A percentile compares a stretch with the other conserved stretches of the same genome.
These are phyloP conservation scores for Musca domestica DNA, from an alignment of 1,140 invertebrate species.

Conservation along the genomic window DNA sequence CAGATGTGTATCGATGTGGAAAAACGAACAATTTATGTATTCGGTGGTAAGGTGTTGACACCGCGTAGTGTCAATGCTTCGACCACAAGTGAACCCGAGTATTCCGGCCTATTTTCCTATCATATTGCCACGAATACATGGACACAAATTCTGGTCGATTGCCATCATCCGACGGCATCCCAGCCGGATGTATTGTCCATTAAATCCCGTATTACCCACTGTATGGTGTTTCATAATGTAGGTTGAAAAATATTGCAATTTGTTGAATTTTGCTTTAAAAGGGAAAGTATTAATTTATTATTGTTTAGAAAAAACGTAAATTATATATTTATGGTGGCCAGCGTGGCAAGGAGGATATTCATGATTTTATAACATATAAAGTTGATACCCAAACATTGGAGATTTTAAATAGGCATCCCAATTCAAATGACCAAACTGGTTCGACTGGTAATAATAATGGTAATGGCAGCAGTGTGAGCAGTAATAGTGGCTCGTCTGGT, in stretches of 20 bases:
- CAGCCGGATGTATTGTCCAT: conserved; percentile 60
- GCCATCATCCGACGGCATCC: conserved; percentile 55
- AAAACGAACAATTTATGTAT: conserved; percentile 83
- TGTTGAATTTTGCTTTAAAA: neutral
- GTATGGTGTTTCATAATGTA: conserved; percentile 89
- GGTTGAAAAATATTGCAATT: conserved; percentile 40
- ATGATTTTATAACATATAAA: conserved; percentile 84
- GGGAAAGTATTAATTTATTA: conserved; percentile 19
- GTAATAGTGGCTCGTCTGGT: neutral
- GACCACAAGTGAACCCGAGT: conserved; percentile 62
- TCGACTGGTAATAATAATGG: conserved; percentile 37
- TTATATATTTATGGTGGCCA: conserved; percentile 90
- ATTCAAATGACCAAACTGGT: neutral
- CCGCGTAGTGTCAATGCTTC: conserved; percentile 46
- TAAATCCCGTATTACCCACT: conserved; percentile 81
- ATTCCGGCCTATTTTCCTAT: conserved; percentile 85
- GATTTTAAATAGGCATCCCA: conserved; percentile 38
- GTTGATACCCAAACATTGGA: conserved; percentile 66
- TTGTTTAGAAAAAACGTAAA: conserved; percentile 66
- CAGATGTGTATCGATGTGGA: conserved; percentile 88
- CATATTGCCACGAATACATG: conserved; percentile 84
- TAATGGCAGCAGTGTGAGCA: neutral
- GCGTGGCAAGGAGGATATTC: conserved; percentile 81
- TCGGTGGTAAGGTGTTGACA: conserved; percentile 79
- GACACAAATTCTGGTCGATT: conserved; percentile 70